These are phyloP conservation scores for Chymomyza amoena DNA, from an alignment of 2,888 invertebrate genomes.

Conservation along the genomic window DNA sequence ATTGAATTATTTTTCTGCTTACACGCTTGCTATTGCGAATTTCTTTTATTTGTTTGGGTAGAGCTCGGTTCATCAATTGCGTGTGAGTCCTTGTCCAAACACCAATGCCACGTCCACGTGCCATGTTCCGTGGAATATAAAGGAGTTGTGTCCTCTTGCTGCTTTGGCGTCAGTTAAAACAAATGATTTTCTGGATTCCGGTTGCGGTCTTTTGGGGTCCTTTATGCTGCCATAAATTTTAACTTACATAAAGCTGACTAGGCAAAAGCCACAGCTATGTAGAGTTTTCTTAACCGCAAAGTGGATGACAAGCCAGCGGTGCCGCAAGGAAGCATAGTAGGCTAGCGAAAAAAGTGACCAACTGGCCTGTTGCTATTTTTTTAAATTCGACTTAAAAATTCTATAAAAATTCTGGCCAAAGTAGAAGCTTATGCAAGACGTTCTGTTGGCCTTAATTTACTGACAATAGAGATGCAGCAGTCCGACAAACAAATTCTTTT, in stretches of 20 bases:
- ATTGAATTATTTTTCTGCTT: slow-evolving; percentile 54
- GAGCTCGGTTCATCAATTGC: slow-evolving; percentile 47
- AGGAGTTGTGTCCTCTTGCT: slow-evolving; percentile 14
- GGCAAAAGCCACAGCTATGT: neutral
- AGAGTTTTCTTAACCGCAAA: neutral
- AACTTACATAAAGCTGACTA: neutral
- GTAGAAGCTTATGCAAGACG: neutral
- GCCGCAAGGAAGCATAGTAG: neutral
- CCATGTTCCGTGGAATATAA: slow-evolving; percentile 44
- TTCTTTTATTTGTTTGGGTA: neutral
- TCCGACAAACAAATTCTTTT: slow-evolving; percentile 48
- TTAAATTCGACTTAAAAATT: neutral
- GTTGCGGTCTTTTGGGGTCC: slow-evolving; percentile 2
- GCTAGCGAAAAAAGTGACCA: neutral
- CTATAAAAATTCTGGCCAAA: no score
- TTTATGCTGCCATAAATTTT: slow-evolving; percentile 7
- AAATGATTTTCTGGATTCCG: slow-evolving; percentile 2
- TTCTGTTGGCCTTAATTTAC: slow-evolving; percentile 53
- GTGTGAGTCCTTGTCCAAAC: no score
- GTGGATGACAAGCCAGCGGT: no score
- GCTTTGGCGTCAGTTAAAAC: slow-evolving; percentile 23
- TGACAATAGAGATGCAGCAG: slow-evolving; percentile 27
- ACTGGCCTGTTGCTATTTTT: neutral
- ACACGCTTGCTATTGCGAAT: slow-evolving; percentile 24
- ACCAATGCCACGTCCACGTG: no score